phyloP scores from a whole-genome alignment of 2,113 vertebrate species.

The Callipepla squamata region DNA sequence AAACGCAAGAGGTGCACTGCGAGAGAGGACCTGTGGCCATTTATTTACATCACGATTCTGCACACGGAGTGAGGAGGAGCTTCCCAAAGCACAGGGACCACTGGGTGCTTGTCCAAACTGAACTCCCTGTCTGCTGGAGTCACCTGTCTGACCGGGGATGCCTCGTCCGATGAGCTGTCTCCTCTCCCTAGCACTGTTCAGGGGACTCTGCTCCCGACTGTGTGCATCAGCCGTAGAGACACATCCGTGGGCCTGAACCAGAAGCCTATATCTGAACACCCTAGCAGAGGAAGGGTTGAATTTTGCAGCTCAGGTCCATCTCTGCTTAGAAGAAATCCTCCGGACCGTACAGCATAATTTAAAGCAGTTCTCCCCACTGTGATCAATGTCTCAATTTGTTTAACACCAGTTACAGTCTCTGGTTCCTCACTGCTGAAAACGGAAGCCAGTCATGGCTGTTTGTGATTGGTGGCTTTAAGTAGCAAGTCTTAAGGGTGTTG shows the following conservation, averaged over 20 bases:
- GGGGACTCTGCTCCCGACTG: conserved; percentile 67
- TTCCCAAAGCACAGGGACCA: conserved; percentile 19
- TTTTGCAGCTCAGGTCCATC: conserved; percentile 71
- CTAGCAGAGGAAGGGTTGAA: conserved; percentile 70
- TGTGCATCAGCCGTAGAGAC: conserved; percentile 52
- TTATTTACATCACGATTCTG: conserved; percentile 43
- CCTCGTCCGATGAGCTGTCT: conserved; percentile 56
- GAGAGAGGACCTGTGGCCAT: conserved; percentile 23
- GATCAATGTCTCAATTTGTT: conserved; percentile 68
- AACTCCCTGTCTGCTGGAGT: conserved; percentile 48
- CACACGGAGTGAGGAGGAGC: conserved; percentile 56
- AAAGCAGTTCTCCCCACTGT: conserved; percentile 68
- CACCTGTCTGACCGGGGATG: conserved; percentile 44
- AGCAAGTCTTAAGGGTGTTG: conserved; percentile 76
- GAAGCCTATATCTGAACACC: conserved; percentile 63
- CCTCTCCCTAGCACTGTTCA: conserved; percentile 68
- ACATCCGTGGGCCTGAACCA: conserved; percentile 60
- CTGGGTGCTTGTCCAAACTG: conserved; percentile 70
- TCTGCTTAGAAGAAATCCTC: conserved; percentile 64
- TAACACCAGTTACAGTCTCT: conserved; percentile 62
- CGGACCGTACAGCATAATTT: conserved; percentile 46
- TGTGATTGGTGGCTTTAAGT: conserved; percentile 79
- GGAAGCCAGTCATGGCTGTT: conserved; percentile 54
- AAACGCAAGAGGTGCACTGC: conserved; percentile 48
- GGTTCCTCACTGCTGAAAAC: conserved; percentile 65